Evolutionary conservation across 92 coral and sea anemone genomes (phyloP).

Genomic region (Porites evermanni): DNA sequence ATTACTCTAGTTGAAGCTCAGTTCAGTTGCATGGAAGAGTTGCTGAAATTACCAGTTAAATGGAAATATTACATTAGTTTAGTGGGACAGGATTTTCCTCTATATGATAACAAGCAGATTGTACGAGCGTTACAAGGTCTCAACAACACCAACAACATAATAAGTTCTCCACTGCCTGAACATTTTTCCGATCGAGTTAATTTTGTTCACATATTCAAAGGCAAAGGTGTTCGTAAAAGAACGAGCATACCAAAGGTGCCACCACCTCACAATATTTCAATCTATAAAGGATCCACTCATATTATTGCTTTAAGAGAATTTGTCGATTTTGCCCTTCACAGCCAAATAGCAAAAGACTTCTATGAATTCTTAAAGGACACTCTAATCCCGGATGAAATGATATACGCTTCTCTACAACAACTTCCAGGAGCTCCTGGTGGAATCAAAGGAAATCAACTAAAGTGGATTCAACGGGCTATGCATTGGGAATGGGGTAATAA

Average conservation of each 20-base stretch:
- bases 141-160: slow-evolving; percentile 4
- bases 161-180: neutral
- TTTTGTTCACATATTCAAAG: neutral
- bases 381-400: neutral
- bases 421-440: slow-evolving; percentile 33
- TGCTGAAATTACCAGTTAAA: no score
- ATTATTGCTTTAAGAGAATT: neutral
- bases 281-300: no score
- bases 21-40: slow-evolving; percentile 45
- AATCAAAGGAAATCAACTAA: neutral
- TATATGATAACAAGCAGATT: neutral
- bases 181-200: neutral
- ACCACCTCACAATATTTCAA: no score
- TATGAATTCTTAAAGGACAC: neutral
- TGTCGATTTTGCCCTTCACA: neutral
- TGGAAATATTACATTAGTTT: no score
- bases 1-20: slow-evolving; percentile 40
- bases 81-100: slow-evolving; percentile 54
- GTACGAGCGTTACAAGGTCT: no score
- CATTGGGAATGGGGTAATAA: neutral
- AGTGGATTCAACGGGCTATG: slow-evolving; percentile 20
- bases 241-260: neutral
- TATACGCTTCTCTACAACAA: slow-evolving; percentile 24
- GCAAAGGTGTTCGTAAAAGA: neutral
- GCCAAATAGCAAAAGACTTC: neutral